Evolutionary conservation across 1,140 invertebrate genomes (phyloP).

Genomic region (Myzus persicae): DNA sequence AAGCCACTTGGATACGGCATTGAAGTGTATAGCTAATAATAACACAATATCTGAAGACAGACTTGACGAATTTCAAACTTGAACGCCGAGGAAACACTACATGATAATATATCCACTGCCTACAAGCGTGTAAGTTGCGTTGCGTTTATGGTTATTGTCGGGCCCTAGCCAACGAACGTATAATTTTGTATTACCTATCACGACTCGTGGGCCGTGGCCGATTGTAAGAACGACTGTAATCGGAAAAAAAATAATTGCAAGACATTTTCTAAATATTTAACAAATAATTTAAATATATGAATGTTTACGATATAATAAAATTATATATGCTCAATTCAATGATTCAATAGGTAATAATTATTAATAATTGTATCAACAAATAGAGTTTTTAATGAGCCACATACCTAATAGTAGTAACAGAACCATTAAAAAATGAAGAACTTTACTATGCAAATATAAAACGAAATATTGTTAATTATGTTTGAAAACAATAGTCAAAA

Average conservation of each 20-base stretch:
- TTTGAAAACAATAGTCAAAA: neutral
- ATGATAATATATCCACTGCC: neutral
- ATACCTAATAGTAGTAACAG: too few species aligned
- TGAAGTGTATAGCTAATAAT: too few species aligned
- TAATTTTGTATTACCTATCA: neutral
- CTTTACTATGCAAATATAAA: too few species aligned
- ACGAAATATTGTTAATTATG: neutral
- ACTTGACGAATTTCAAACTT: neutral
- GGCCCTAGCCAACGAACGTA: too few species aligned
- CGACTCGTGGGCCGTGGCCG: too few species aligned
- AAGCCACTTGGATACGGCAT: too few species aligned
- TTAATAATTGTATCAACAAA: neutral
- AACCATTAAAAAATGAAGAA: too few species aligned
- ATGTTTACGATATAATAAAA: neutral
- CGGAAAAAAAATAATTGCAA: neutral
- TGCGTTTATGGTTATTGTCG: neutral
- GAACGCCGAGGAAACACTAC: neutral
- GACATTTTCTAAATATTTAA: neutral
- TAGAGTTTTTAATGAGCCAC: neutral
- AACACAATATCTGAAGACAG: neutral
- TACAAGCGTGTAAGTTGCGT: neutral
- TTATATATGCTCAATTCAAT: neutral
- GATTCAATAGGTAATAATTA: neutral
- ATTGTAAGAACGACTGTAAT: neutral
- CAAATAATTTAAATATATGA: neutral